Percentiles rank a stretch among this genome's conserved stretches.
Conservation (phyloP, 2,797 vertebrate species). For the Enteromius radiatus region DNA sequence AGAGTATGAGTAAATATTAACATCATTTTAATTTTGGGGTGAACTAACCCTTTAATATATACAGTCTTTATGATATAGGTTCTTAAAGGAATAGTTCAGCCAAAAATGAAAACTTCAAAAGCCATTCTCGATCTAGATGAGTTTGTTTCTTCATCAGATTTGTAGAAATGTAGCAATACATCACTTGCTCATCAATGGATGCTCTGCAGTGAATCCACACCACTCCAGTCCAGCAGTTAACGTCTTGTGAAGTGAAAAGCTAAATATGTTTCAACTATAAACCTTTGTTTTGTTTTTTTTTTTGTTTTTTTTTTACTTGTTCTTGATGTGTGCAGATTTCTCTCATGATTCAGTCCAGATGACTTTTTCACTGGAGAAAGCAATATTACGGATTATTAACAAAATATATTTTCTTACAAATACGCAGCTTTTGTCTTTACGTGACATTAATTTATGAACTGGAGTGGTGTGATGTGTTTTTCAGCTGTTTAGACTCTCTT, state of each 20-base stretch:
- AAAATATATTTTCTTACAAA: background rate
- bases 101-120: background rate
- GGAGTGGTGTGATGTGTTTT: background rate
- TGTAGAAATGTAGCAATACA: background rate
- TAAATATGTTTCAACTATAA: background rate
- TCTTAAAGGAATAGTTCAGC: background rate
- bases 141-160: too few relatives aligned
- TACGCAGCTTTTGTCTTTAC: background rate
- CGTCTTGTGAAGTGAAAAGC: background rate
- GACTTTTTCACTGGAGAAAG: background rate
- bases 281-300: background rate
- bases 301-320: background rate
- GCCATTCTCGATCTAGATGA: background rate
- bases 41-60: too few relatives aligned
- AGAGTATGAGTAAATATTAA: too few relatives aligned
- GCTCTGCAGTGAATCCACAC: background rate
- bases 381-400: background rate
- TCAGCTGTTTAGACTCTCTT: background rate
- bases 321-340: background rate
- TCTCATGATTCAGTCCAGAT: background rate
- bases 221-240: background rate
- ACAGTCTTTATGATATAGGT: background rate
- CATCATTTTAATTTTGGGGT: too few relatives aligned
- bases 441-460: background rate
- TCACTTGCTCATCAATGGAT: background rate